These are phyloP conservation scores for Aphelocoma californica DNA, from an alignment of 2,797 vertebrate genomes.

Conservation along the genomic window DNA sequence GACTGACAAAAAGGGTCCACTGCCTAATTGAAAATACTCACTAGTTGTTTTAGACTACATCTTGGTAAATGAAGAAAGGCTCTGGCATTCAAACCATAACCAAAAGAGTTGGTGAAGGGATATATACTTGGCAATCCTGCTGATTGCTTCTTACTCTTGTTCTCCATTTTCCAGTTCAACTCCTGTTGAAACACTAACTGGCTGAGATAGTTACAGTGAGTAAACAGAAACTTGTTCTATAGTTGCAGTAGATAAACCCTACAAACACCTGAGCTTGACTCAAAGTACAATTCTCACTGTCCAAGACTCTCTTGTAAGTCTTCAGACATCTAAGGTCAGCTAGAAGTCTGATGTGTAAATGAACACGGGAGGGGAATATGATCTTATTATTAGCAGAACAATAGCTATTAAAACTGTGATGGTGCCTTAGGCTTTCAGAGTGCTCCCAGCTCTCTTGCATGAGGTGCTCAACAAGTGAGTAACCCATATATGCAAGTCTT, in stretches of 20 bases:
- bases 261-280: background rate
- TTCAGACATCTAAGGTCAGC: background rate
- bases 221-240: background rate
- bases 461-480: background rate
- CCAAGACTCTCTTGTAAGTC: background rate
- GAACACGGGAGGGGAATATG: background rate
- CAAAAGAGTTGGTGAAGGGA: background rate
- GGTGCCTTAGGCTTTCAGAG: background rate
- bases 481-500: background rate
- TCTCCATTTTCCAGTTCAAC: background rate
- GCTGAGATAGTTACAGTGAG: background rate
- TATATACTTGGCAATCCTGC: background rate
- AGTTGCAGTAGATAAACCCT: background rate
- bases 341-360: background rate
- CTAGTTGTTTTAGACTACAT: background rate
- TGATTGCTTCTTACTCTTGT: background rate
- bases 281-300: background rate
- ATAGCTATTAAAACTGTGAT: background rate
- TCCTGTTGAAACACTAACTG: background rate
- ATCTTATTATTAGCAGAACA: background rate
- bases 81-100: background rate
- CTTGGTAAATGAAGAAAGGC: background rate
- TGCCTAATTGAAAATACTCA: background rate
- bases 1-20: background rate
- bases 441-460: background rate